Evolutionary conservation across 1,140 invertebrate genomes (phyloP).

Genomic region (Trichomalopsis sarcophagae): DNA sequence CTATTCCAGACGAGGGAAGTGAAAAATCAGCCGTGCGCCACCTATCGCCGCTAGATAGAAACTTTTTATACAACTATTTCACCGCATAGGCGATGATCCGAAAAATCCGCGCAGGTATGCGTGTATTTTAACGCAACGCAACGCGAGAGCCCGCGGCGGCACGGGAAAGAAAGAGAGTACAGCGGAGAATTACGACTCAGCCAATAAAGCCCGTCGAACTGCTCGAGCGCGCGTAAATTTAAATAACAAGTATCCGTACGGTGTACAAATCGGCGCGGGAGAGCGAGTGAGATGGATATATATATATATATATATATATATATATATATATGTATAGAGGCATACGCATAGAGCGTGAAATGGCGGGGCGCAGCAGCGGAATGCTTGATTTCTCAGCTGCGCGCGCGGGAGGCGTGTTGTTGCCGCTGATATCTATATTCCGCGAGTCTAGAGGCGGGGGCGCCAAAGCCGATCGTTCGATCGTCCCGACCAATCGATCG

Average conservation of each 20-base stretch:
- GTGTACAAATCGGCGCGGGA: background rate
- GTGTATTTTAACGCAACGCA: too few relatives aligned
- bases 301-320: background rate
- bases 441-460: background rate
- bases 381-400: constrained; percentile 5
- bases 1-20: too few relatives aligned
- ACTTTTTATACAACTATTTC: too few relatives aligned
- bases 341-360: background rate
- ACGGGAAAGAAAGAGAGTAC: background rate
- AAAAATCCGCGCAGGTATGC: too few relatives aligned
- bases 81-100: too few relatives aligned
- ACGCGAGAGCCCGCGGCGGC: background rate
- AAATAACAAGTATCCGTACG: constrained; percentile 26
- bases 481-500: constrained; percentile 43
- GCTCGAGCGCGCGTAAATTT: constrained; percentile 28
- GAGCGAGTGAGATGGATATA: background rate
- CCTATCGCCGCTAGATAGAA: too few relatives aligned
- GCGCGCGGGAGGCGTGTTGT: constrained; percentile 25
- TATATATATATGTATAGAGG: background rate
- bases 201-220: constrained; percentile 5
- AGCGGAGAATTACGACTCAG: constrained; percentile 26
- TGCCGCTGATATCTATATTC: background rate
- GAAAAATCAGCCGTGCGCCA: too few relatives aligned
- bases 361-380: background rate
- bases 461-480: constrained; percentile 24